Conservation (phyloP, 2,888 invertebrate species). For the Omphaloscelis lunosa region DNA sequence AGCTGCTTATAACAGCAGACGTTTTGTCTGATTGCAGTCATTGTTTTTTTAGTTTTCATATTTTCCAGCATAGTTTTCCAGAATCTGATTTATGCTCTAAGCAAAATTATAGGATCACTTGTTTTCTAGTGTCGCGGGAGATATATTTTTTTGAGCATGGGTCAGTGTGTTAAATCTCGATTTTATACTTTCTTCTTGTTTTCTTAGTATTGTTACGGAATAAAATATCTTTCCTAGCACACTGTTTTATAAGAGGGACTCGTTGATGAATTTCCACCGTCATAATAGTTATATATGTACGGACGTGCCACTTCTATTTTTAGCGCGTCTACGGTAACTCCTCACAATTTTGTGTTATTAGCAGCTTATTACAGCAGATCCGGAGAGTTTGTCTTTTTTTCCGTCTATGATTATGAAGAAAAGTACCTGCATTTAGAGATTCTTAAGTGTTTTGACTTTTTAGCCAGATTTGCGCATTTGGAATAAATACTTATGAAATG, state of each 20-base stretch:
- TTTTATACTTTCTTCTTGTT: not conserved
- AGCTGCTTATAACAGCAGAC: not conserved
- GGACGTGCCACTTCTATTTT: not conserved
- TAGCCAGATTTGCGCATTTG: not conserved
- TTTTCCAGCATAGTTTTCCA: not conserved
- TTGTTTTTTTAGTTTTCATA: not conserved
- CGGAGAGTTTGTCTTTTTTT: not conserved
- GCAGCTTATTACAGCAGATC: conserved; percentile 1
- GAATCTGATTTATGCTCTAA: not conserved
- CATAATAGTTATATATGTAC: not conserved
- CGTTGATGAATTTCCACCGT: no score
- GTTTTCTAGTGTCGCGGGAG: no score
- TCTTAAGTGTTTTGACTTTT: not conserved
- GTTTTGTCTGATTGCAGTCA: not conserved
- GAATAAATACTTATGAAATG: not conserved
- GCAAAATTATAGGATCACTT: not conserved
- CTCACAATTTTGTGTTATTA: conserved; percentile 14
- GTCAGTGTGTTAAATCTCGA: not conserved
- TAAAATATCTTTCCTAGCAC: not conserved
- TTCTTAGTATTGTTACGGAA: not conserved
- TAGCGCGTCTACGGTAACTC: not conserved
- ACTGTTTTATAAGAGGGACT: not conserved
- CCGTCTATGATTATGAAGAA: not conserved
- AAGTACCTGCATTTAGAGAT: not conserved
- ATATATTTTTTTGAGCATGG: not conserved